Percentiles rank a stretch among this genome's conserved stretches.
Conservation (phyloP, 2,888 invertebrate genomes). For the Scotopteryx bipunctaria region DNA sequence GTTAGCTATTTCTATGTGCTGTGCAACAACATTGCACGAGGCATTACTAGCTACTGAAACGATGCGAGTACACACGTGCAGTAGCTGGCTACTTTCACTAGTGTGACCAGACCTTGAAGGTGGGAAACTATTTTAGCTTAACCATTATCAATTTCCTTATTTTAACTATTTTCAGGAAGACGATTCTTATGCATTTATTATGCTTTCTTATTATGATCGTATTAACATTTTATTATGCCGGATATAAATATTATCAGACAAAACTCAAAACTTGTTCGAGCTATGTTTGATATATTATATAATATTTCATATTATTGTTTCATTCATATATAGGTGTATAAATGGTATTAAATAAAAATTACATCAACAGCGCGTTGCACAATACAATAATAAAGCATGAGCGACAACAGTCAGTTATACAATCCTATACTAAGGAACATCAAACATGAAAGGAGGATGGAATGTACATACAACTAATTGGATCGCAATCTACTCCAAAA, state of each 20-base stretch:
- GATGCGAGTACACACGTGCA: too few relatives aligned
- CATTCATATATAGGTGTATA: neutral
- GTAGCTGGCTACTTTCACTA: too few relatives aligned
- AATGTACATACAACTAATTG: conserved; percentile 14
- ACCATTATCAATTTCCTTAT: conserved; percentile 10
- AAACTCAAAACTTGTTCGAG: too few relatives aligned
- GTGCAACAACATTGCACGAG: too few relatives aligned
- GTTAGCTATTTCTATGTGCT: too few relatives aligned
- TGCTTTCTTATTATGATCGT: conserved; percentile 23
- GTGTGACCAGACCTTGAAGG: too few relatives aligned
- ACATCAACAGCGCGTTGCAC: conserved; percentile 8
- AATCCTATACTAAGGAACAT: conserved; percentile 1
- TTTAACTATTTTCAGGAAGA: conserved; percentile 56
- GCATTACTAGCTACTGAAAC: too few relatives aligned
- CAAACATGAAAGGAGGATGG: conserved; percentile 17
- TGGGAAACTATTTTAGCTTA: conserved; percentile 49
- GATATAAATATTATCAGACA: too few relatives aligned
- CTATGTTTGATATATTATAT: too few relatives aligned
- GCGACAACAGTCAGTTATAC: conserved; percentile 11
- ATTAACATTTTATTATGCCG: too few relatives aligned
- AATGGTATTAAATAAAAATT: neutral
- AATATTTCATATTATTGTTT: neutral
- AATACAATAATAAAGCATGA: conserved; percentile 14
- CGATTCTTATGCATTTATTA: conserved; percentile 41
- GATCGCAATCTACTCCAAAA: neutral